Evolutionary conservation across 1,140 invertebrate genomes (phyloP).

Genomic region (Cyphomyrmex costatus): DNA sequence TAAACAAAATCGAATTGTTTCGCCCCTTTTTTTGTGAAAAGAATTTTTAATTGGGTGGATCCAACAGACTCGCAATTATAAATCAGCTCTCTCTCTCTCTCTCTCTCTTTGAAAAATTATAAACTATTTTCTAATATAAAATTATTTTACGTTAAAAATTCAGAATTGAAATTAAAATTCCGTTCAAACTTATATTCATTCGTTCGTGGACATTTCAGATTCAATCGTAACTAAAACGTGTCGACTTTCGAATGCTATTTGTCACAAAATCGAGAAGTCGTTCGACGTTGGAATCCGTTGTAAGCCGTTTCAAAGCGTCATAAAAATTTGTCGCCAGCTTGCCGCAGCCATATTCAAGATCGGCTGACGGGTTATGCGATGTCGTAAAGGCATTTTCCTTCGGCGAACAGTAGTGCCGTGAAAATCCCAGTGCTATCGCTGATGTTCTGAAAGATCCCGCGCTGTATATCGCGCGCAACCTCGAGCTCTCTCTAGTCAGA

Average conservation of each 20-base stretch:
- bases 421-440: slow-evolving; percentile 30
- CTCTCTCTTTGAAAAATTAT: no score
- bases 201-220: not conserved
- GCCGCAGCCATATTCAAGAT: not conserved
- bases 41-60: no score
- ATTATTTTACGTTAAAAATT: not conserved
- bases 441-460: slow-evolving; percentile 15
- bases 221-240: not conserved
- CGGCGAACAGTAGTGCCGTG: slow-evolving; percentile 3
- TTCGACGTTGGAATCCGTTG: not conserved
- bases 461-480: slow-evolving; percentile 18
- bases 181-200: not conserved
- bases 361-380: slow-evolving; percentile 2
- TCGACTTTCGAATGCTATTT: not conserved
- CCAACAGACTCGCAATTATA: no score
- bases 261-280: slow-evolving; percentile 4
- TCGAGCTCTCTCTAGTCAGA: not conserved
- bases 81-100: no score
- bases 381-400: slow-evolving; percentile 46
- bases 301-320: slow-evolving; percentile 13
- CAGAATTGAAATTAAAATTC: not conserved
- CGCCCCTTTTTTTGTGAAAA: no score
- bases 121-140: slow-evolving; percentile 7
- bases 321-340: slow-evolving; percentile 51
- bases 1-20: no score